Base-by-base conservation (phyloP, 2,113 vertebrate species). In the Colistium nudipinnis region DNA sequence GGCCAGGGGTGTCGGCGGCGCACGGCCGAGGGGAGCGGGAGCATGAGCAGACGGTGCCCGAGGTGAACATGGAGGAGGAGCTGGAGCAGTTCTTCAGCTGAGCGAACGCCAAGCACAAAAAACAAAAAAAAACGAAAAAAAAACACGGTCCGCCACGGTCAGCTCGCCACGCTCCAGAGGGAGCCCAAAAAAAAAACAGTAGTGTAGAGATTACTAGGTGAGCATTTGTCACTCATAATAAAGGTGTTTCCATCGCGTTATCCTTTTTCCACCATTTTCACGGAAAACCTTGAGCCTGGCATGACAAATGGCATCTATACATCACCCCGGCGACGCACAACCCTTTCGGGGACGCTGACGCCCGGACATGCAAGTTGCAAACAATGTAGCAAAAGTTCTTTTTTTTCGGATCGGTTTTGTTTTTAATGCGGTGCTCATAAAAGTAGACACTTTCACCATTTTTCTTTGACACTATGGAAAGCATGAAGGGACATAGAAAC, bases 61-160 rank as follows among this genome's bases (percentile, higher is more conserved):
- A 99, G 70, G 96, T 97, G 92, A 98, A 94, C 91, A 98, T 98
- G 96, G 96, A 99, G 65, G 96, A 97, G 88, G 96, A 97, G 88
- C 93, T 96, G 92, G 96, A 98, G 93, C 95, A 96, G 74, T 98
- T 98, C 92, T 98, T 99, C 93, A 97, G 97, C 93, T 99, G 96
- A 99, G 91, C 92, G 91, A 88, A 87, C 79, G 85, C 76, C 89
- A 84, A 84, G 83, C 87, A 88, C 87, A 88, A 85, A n/a, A n/a
- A n/a, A n/a, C n/a, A n/a, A n/a, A n/a, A n/a, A n/a, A n/a, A n/a
- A n/a, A n/a, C n/a, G n/a, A n/a, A n/a, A n/a, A n/a, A n/a, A n/a
- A n/a, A n/a, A n/a, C n/a, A 86, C 28, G 53, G 70, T 80, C 81
- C 27, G 64, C 89, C 83, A 74, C 70, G 86, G 81, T 80, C 54